Base-by-base conservation (phyloP, 2,888 invertebrate species). In the Drosophila merina region DNA sequence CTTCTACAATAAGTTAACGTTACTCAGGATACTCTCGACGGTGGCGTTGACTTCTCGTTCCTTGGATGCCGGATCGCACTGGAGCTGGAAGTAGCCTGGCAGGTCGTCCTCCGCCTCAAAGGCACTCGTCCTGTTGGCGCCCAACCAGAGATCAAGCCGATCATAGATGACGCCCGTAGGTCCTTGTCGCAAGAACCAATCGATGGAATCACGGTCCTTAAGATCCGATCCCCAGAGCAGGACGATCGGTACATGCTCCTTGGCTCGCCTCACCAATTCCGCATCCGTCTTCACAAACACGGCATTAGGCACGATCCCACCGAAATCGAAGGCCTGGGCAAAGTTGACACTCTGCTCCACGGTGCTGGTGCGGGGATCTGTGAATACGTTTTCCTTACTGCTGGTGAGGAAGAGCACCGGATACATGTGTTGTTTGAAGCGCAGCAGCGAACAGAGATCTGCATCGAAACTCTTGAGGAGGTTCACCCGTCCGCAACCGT, bases 181-280 rank as follows among this genome's bases (percentile, higher is more conserved):
- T 1, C 97, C 97, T 77, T 97, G 93, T 67, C 95, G 93, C 89
- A 97, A 97, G 58, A 99, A 94, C 89, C 95, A 95, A 80, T 95
- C 94, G 57, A 98, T 96, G 2, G 96, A 96, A 25, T 94, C 94
- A 57, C 95, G 95, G 91, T 97, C 96, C 85, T 98, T 97, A 86
- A 97, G 96, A 81, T 97, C 97, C 72, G 97, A 97, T 14, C 99
- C 99, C 99, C 99, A 99, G 77, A 97, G 96, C 91, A 99, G 98
- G 57, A 98, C 94, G 3, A 98, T 95, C 54, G 98, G 93, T 10
- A 96, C 95, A 33, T 95, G 94, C 74, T 96, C 94, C 63, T 94
- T 95, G 0, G 96, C 97, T 51, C 95, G 90, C 20, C 83, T 70
- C n/a, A 95, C 94, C 92, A 96, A 95, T 4, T 93, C 93, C 0